These are phyloP conservation scores for Eugnorisma glareosa DNA, from an alignment of 2,888 invertebrate genomes.

Conservation along the genomic window DNA sequence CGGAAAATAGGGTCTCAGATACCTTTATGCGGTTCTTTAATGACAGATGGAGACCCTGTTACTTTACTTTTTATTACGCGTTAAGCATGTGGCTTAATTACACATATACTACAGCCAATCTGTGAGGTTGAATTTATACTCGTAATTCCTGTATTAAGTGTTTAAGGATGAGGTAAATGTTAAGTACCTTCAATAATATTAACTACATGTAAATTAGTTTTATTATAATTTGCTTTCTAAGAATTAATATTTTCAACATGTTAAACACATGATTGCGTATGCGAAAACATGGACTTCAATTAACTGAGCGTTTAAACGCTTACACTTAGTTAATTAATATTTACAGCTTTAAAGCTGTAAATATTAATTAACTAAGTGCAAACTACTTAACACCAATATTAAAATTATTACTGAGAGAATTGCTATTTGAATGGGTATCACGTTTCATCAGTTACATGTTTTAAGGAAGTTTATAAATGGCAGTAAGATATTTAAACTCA, in stretches of 20 bases:
- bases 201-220: constrained; percentile 44
- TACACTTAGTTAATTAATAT: constrained; percentile 63
- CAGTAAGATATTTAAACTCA: neutral
- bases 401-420: constrained; percentile 42
- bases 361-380: constrained; percentile 63
- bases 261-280: constrained; percentile 48
- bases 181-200: constrained; percentile 29
- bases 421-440: constrained; percentile 49
- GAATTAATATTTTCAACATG: constrained; percentile 58
- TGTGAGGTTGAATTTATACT: constrained; percentile 28
- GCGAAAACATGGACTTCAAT: constrained; percentile 57
- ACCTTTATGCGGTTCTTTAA: constrained; percentile 62
- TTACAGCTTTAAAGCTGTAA: constrained; percentile 58
- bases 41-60: constrained; percentile 54
- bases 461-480: constrained; percentile 13
- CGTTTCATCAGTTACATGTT: constrained; percentile 42
- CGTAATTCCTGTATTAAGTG: constrained; percentile 30
- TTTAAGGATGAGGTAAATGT: constrained; percentile 35
- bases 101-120: constrained; percentile 34
- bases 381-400: constrained; percentile 59
- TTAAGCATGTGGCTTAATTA: constrained; percentile 58
- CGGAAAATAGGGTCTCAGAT: constrained; percentile 63
- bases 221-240: constrained; percentile 46
- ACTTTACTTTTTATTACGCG: constrained; percentile 52
- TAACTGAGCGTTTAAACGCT: constrained; percentile 49